Conservation (phyloP, 1,140 invertebrate genomes). For the Anastrepha ludens region DNA sequence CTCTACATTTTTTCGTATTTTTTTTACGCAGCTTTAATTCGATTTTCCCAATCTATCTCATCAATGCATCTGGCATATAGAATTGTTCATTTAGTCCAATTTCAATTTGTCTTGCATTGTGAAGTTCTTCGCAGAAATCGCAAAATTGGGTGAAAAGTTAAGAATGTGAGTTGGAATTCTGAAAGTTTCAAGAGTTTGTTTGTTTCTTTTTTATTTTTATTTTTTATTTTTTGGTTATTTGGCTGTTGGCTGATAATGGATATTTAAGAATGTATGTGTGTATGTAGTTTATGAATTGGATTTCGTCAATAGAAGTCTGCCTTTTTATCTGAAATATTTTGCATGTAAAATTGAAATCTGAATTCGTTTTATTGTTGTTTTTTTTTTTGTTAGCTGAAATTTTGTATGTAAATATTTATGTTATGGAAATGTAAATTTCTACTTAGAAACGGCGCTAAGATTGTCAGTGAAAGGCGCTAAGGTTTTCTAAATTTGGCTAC, state of each 20-base stretch:
- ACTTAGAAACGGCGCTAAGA: not conserved
- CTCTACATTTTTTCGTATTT: conserved; percentile 33
- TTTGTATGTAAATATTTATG: not conserved
- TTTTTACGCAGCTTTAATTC: conserved; percentile 54
- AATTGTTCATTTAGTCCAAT: conserved; percentile 43
- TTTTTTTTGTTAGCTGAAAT: not conserved
- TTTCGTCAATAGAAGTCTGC: not conserved
- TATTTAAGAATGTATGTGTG: not conserved
- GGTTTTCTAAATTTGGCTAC: not conserved
- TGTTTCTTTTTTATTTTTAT: not conserved
- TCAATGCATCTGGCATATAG: conserved; percentile 64
- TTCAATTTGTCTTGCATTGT: conserved; percentile 53
- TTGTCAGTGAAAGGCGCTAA: not conserved
- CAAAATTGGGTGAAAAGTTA: conserved; percentile 44
- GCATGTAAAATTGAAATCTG: not conserved
- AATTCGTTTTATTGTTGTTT: not conserved
- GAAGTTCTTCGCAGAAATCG: conserved; percentile 31
- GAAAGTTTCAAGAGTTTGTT: conserved; percentile 40
- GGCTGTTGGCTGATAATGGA: not conserved
- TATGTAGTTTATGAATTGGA: not conserved
- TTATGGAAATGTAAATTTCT: not conserved
- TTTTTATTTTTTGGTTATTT: not conserved
- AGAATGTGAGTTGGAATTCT: not conserved
- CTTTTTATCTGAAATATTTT: not conserved
- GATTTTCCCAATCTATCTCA: conserved; percentile 61